phyloP scores from a whole-genome alignment of 64 coral and sea anemone species.

The Orbicella faveolata region DNA sequence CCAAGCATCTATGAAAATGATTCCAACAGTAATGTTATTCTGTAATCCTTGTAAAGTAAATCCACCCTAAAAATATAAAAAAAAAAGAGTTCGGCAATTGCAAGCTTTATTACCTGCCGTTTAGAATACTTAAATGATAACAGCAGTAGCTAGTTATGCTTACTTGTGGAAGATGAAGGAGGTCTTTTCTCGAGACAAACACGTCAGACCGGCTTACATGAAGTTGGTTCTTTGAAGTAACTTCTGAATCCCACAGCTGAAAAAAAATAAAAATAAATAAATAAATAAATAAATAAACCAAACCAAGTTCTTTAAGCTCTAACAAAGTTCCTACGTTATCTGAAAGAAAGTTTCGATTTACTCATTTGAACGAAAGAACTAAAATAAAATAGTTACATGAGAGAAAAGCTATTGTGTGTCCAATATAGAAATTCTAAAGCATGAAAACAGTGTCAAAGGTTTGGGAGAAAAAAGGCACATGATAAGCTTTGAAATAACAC shows the following conservation, averaged over 20 bases:
- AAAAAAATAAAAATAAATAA: not conserved
- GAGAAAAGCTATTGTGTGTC: too few species aligned
- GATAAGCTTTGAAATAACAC: too few species aligned
- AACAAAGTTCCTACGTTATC: too few species aligned
- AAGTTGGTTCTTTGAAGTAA: slow-evolving; percentile 62
- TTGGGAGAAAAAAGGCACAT: too few species aligned
- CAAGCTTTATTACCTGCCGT: not conserved
- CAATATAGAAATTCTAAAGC: too few species aligned
- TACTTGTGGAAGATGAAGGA: slow-evolving; percentile 67
- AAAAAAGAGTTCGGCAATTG: not conserved
- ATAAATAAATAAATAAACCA: too few species aligned
- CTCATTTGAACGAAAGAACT: too few species aligned
- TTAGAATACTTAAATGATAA: not conserved
- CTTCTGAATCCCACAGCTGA: slow-evolving; percentile 67
- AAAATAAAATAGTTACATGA: too few species aligned
- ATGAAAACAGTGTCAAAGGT: too few species aligned
- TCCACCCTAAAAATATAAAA: slow-evolving; percentile 51
- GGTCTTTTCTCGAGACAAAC: slow-evolving; percentile 49
- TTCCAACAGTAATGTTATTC: slow-evolving; percentile 73
- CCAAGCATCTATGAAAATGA: slow-evolving; percentile 85
- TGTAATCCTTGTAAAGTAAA: slow-evolving; percentile 76
- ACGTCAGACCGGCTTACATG: slow-evolving; percentile 64
- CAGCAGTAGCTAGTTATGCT: not conserved
- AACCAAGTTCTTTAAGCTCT: too few species aligned
- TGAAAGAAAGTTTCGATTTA: too few species aligned